Percentiles rank a stretch among this genome's conserved stretches.
phyloP scores from a whole-genome alignment of 2,797 vertebrate species.

The Sebastes flavidus region DNA sequence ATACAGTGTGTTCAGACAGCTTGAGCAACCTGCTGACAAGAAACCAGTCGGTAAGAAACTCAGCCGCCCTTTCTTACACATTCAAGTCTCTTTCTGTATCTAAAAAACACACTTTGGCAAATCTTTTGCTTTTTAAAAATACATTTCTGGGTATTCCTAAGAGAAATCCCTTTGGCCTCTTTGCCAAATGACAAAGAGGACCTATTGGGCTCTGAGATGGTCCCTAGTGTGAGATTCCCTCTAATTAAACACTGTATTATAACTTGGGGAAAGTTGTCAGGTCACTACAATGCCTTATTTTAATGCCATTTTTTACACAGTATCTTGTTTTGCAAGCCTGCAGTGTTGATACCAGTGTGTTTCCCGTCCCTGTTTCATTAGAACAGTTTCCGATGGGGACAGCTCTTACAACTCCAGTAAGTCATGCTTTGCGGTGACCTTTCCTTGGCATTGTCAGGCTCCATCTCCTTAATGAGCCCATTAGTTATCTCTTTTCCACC shows the following conservation, averaged over 20 bases:
- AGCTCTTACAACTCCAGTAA: conserved; percentile 89
- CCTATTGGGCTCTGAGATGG: conserved; percentile 28
- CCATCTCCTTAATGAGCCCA: conserved; percentile 71
- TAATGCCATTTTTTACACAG: conserved; percentile 17
- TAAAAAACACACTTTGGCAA: not conserved
- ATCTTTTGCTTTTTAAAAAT: not conserved
- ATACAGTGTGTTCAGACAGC: conserved; percentile 95
- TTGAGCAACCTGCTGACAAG: conserved; percentile 89
- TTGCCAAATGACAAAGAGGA: not conserved
- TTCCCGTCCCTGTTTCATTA: conserved; percentile 88
- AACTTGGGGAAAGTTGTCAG: conserved; percentile 16
- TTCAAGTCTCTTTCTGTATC: not conserved
- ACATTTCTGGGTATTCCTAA: not conserved
- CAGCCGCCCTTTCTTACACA: not conserved
- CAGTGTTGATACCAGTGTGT: conserved; percentile 71
- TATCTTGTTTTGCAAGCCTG: conserved; percentile 42
- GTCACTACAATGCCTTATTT: conserved; percentile 15
- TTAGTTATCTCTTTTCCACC: conserved; percentile 64
- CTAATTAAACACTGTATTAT: conserved; percentile 16
- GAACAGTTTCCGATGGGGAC: conserved; percentile 89
- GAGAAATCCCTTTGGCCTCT: not conserved
- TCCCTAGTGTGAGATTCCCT: conserved; percentile 7
- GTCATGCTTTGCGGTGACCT: conserved; percentile 87
- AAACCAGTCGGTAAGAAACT: conserved; percentile 89
- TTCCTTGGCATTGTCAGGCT: conserved; percentile 65